phyloP scores from a whole-genome alignment of 2,888 invertebrate species.

The Aleiodes alternator region DNA sequence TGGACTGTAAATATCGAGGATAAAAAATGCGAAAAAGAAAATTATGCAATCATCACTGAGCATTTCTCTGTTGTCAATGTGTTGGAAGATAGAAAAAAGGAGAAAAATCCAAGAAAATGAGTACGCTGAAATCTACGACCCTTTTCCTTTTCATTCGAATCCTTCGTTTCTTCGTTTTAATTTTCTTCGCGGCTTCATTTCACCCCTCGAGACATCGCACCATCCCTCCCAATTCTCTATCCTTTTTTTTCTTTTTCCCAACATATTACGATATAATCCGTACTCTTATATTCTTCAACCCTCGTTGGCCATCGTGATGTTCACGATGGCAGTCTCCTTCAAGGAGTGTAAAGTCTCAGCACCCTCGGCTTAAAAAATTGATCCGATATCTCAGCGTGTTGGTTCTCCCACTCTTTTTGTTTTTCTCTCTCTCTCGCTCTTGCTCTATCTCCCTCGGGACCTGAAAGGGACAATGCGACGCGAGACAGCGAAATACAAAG shows the following conservation, averaged over 20 bases:
- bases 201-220: constrained; percentile 58
- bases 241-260: constrained; percentile 39
- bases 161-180: constrained; percentile 72
- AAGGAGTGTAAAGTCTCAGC: constrained; percentile 74
- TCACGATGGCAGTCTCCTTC: constrained; percentile 58
- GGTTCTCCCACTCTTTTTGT: constrained; percentile 63
- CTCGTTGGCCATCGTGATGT: constrained; percentile 32
- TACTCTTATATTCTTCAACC: constrained; percentile 44
- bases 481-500: constrained; percentile 43
- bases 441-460: constrained; percentile 59
- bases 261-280: constrained; percentile 38
- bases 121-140: constrained; percentile 23
- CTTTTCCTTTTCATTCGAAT: constrained; percentile 57
- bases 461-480: constrained; percentile 72
- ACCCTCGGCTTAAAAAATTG: constrained; percentile 76
- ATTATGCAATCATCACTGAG: constrained; percentile 51
- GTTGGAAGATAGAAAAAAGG: constrained; percentile 54
- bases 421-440: constrained; percentile 60
- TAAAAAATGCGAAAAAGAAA: not conserved
- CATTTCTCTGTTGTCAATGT: constrained; percentile 57
- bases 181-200: constrained; percentile 75
- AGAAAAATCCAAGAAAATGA: constrained; percentile 30
- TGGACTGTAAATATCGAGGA: constrained; percentile 31
- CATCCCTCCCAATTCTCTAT: constrained; percentile 35
- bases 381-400: constrained; percentile 75